These are phyloP conservation scores for honey bee (Apis mellifera) DNA, from an alignment of 1,140 invertebrate genomes.

Conservation along the genomic window Amel_HAv3.1 CM009943.2:5047501-5048000, in stretches of 20 bases:
- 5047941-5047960: neutral
- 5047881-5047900: neutral
- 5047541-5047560: constrained; percentile 22
- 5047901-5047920: neutral
- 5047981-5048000: neutral
- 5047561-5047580: constrained; percentile 44
- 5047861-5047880: neutral
- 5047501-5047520: neutral
- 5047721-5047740: constrained; percentile 39
- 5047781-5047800: neutral
- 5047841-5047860: neutral
- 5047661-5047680: constrained; percentile 10
- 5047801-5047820: constrained; percentile 4
- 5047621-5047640: constrained; percentile 20
- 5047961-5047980: neutral
- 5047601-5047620: neutral
- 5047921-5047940: neutral
- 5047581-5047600: constrained; percentile 42
- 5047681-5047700: neutral
- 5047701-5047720: neutral
- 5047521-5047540: constrained; percentile 27
- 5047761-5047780: constrained; percentile 4
- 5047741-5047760: constrained; percentile 39
- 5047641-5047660: constrained; percentile 51
- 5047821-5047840: too few relatives aligned